Conservation (phyloP, 2,797 vertebrate genomes). For the Bradypodion pumilum region DNA sequence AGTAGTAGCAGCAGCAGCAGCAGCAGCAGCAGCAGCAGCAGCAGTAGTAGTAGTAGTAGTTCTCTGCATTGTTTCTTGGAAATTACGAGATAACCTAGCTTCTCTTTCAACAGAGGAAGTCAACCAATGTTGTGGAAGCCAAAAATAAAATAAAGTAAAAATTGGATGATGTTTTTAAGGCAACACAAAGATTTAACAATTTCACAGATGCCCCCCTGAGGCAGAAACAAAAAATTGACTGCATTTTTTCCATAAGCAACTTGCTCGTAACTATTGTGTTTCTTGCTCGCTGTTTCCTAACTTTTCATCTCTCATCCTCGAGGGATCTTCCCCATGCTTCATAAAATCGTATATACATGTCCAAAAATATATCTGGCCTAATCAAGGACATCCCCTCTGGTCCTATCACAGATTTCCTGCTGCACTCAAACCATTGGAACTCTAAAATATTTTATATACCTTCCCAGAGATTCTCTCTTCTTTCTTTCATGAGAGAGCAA, state of each 20-base stretch:
- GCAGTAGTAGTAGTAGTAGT: too few species aligned
- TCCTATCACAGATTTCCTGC: slow-evolving; percentile 21
- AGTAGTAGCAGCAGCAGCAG: too few species aligned
- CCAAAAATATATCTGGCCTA: neutral
- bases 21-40: too few species aligned
- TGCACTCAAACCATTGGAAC: slow-evolving; percentile 31
- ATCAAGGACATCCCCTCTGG: slow-evolving; percentile 11
- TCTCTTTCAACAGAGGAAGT: neutral
- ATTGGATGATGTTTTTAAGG: slow-evolving; percentile 30
- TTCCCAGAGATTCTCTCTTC: neutral
- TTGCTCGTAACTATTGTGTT: neutral
- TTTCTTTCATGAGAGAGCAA: slow-evolving; percentile 39
- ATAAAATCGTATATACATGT: neutral
- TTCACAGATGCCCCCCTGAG: neutral
- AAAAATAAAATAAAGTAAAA: neutral
- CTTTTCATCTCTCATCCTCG: neutral
- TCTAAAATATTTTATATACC: slow-evolving; percentile 33
- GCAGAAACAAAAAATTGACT: neutral
- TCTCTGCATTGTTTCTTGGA: too few species aligned
- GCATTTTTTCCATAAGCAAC: neutral
- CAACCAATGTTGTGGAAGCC: slow-evolving; percentile 3
- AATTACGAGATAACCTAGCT: neutral
- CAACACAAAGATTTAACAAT: neutral
- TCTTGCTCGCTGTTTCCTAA: neutral
- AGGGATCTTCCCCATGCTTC: neutral